Base-by-base conservation (phyloP, 2,113 vertebrate genomes). In the Etheostoma spectabile region DNA sequence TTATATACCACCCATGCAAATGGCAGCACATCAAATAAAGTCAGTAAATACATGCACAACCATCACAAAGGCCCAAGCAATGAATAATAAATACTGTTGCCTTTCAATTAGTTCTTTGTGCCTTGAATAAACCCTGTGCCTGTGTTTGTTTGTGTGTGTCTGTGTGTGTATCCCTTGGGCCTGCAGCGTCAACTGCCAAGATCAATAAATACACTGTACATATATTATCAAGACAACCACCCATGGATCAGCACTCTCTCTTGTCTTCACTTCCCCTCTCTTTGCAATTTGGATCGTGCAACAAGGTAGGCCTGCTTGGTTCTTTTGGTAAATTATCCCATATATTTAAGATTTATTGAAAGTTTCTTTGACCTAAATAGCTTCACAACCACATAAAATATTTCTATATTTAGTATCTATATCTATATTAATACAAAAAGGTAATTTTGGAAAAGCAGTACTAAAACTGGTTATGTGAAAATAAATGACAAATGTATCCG, bases 71-170 rank as follows among this genome's bases (percentile, higher is more conserved):
- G 73, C 73, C 81, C 75, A 83, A 83, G 74, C 70, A 71, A 92
- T 92, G 90, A 92, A 85, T 90, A 91, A 92, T 90, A 85, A 89
- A 92, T 86, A 66, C 53, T 84, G 85, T 86, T 75, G 64, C 74
- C 74, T 87, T 89, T 90, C 87, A 79, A 87, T 90, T 91, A 89
- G 73, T 87, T 90, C 79, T 90, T 75, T 89, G 86, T 89, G 89
- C 87, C 89, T 87, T 89, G 88, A 90, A 84, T 86, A 87, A 88
- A 42, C 56, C 59, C 48, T 38, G 55, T 53, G 64, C 18, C 6
- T 59, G 24, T 30, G 38, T 64, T 3, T 60, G 24, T 82, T 13
- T 75, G 22, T 65, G 11, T 72, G 35, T 70, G 14, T 56, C 1
- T 71, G 10, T 33, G 74, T n/a, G n/a, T 83, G 52, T 61, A 42